Conservation (phyloP, 2,113 vertebrate genomes). For the Emydocephalus ijimae region DNA sequence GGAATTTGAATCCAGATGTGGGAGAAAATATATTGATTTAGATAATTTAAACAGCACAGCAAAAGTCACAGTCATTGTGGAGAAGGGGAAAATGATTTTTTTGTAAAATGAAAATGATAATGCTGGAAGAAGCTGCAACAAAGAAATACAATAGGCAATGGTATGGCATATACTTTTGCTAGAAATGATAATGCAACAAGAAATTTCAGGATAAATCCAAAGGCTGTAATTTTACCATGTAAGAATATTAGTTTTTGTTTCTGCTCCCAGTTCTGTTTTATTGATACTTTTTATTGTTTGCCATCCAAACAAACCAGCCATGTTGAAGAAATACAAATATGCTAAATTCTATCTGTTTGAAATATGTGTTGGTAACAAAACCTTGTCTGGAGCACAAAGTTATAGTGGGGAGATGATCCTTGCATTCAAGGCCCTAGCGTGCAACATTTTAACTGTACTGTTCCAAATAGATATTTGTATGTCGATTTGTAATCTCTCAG, state of each 20-base stretch:
- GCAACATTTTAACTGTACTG: not conserved
- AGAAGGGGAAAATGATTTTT: not conserved
- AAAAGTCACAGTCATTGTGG: not conserved
- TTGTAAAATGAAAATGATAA: not conserved
- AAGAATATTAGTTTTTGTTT: not conserved
- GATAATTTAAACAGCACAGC: not conserved
- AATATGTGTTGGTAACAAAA: not conserved
- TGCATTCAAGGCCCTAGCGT: not conserved
- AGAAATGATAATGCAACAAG: not conserved
- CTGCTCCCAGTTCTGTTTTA: not conserved
- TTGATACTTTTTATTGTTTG: not conserved
- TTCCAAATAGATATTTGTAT: not conserved
- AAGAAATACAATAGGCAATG: not conserved
- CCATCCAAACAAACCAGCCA: not conserved
- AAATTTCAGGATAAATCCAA: not conserved
- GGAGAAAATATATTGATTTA: not conserved
- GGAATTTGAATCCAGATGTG: not conserved
- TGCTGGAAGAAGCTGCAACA: not conserved
- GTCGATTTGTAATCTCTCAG: not conserved
- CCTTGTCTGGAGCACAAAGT: not conserved
- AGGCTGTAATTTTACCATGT: not conserved
- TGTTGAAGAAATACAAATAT: not conserved
- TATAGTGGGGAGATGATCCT: not conserved
- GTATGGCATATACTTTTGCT: not conserved
- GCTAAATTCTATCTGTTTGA: not conserved